These are phyloP conservation scores for Choloepus didactylus DNA, from an alignment of 2,797 vertebrate genomes.

Conservation along the genomic window DNA sequence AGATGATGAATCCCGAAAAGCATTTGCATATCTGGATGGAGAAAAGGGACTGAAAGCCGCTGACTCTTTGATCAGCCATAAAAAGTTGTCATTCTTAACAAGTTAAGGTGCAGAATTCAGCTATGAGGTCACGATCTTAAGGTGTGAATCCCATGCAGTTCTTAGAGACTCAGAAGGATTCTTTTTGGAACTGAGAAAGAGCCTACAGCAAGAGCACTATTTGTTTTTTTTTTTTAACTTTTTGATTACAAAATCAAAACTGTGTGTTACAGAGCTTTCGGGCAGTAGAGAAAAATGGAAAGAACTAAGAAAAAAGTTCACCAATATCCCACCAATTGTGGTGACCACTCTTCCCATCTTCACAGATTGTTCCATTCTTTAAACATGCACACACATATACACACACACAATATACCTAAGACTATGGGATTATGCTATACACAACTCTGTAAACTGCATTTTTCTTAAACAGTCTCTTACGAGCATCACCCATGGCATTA, in stretches of 20 bases:
- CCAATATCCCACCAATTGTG: too few relatives aligned
- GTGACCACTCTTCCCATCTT: not conserved
- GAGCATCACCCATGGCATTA: not conserved
- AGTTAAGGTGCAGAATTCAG: not conserved
- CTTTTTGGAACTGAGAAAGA: not conserved
- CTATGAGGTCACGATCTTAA: rapidly evolving
- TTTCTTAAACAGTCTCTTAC: not conserved
- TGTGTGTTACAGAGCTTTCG: not conserved
- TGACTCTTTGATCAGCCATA: not conserved
- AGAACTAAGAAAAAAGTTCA: not conserved
- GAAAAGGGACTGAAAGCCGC: not conserved
- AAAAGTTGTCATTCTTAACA: not conserved
- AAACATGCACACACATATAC: not conserved
- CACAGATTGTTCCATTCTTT: not conserved
- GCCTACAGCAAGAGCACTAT: not conserved
- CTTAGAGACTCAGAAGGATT: not conserved
- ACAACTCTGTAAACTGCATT: too few relatives aligned
- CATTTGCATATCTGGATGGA: rapidly evolving
- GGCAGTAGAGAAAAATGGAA: not conserved
- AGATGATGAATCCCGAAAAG: rapidly evolving
- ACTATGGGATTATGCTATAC: not conserved
- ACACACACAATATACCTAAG: not conserved
- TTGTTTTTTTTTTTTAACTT: not conserved
- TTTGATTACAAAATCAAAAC: not conserved
- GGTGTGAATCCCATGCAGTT: not conserved